These are phyloP conservation scores for Quadroppia sp. DNA, from an alignment of 2,888 invertebrate genomes.

Conservation along the genomic window DNA sequence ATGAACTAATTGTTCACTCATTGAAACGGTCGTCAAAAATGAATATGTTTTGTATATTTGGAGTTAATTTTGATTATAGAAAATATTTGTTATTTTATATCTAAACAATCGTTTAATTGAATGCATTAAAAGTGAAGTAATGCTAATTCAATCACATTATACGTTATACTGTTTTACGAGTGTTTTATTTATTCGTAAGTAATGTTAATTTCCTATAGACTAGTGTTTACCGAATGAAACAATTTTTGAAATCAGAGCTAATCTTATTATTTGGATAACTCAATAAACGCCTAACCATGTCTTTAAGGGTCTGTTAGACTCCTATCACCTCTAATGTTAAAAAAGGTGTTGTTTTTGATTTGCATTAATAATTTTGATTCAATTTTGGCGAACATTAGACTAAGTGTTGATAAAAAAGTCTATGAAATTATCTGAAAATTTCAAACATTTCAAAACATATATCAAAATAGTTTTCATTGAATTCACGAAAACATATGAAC, in stretches of 20 bases:
- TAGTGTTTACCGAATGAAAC: constrained; percentile 16
- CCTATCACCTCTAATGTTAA: background rate
- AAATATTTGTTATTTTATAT: no score
- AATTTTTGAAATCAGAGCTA: constrained; percentile 20
- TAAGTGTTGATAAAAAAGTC: background rate
- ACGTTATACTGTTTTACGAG: background rate
- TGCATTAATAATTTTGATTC: background rate
- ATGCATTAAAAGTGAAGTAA: background rate
- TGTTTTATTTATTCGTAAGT: background rate
- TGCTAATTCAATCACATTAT: background rate
- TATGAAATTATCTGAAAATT: background rate
- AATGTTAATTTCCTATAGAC: background rate
- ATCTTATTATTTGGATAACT: constrained; percentile 28
- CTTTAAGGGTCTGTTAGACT: constrained; percentile 23
- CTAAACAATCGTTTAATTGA: no score
- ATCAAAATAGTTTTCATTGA: background rate
- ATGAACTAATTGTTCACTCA: no score
- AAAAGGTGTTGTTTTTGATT: constrained; percentile 15
- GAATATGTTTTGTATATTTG: no score
- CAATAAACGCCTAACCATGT: constrained; percentile 8
- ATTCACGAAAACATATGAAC: background rate
- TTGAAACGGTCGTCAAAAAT: no score
- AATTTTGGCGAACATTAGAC: background rate
- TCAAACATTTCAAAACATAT: background rate
- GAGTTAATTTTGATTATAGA: no score